Base-by-base conservation (phyloP, 2,888 invertebrate genomes). In the Glaucopsyche alexis region DNA sequence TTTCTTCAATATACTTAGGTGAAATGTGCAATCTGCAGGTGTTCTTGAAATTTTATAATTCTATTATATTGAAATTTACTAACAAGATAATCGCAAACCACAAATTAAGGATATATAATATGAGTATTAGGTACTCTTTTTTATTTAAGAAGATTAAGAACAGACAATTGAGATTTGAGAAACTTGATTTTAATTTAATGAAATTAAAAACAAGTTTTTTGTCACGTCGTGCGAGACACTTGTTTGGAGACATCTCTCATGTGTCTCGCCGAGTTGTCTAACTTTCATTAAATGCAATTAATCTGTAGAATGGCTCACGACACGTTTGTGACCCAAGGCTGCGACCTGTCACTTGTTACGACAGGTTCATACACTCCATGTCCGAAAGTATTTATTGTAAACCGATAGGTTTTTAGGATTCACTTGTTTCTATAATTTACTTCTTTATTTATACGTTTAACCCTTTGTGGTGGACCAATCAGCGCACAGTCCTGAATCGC, bases 281-380 rank as follows among this genome's bases (percentile, higher is more conserved):
- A 52, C 52, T 72, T 69, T 72, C 52, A 67, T 67, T 67, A 72
- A 45, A 67, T 52, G 14, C 40, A 72, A 67, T 40, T 52, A 52
- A 67, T 40, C 67, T 42, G 29, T 14, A 52, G 72, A 52, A 67
- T 52, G 19, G 40, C 52, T 19, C 16, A 72, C 42, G 67, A 67
- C 67, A 72, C 67, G 72, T 72, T 49, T 65, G 65, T 29, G 72
- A 72, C 49, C 72, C 72, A 66, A 72, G 72, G 72, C 42, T 19
- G n/a, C 40, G 55, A 67, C 50, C 52, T 66, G 67, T 72, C 55
- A 40, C 72, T 72, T 52, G 40, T 72, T 72, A 66, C 72, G 67
- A 50, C 50, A 72, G 72, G 72, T 67, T 67, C 45, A 66, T 72
- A 67, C 45, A 67, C 72, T 66, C 42, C 55, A 47, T 49, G 50